phyloP scores from a whole-genome alignment of 2,113 vertebrate genomes.

The Calidris pygmaea region DNA sequence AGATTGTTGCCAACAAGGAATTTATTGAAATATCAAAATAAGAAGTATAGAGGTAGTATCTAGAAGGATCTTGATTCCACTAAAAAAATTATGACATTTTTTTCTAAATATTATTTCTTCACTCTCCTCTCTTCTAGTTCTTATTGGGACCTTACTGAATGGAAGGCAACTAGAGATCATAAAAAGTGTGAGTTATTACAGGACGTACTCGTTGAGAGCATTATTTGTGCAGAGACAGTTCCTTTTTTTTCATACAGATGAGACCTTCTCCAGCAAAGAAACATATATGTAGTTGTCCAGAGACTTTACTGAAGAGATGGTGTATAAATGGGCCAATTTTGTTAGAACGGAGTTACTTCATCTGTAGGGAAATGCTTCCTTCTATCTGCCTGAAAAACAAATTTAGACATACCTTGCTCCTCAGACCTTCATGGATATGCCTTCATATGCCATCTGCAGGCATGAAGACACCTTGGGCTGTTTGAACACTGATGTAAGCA shows the following conservation, averaged over 20 bases:
- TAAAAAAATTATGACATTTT: not conserved
- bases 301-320: not conserved
- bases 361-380: not conserved
- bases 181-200: not conserved
- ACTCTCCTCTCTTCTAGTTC: not conserved
- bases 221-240: conserved; percentile 6
- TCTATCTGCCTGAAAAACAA: conserved; percentile 6
- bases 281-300: not conserved
- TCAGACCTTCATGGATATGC: not conserved
- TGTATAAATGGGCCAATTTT: not conserved
- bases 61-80: not conserved
- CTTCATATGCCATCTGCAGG: not conserved
- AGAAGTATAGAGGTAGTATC: not conserved
- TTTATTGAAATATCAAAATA: not conserved
- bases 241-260: conserved; percentile 24
- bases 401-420: not conserved
- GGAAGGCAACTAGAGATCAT: not conserved
- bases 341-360: not conserved
- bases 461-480: not conserved
- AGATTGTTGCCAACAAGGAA: not conserved
- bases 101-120: conserved; percentile 18
- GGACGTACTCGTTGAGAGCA: not conserved
- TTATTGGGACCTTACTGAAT: not conserved
- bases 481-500: not conserved
- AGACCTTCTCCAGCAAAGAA: not conserved